phyloP scores from a whole-genome alignment of 2,113 vertebrate species.

The Cinclus cinclus region DNA sequence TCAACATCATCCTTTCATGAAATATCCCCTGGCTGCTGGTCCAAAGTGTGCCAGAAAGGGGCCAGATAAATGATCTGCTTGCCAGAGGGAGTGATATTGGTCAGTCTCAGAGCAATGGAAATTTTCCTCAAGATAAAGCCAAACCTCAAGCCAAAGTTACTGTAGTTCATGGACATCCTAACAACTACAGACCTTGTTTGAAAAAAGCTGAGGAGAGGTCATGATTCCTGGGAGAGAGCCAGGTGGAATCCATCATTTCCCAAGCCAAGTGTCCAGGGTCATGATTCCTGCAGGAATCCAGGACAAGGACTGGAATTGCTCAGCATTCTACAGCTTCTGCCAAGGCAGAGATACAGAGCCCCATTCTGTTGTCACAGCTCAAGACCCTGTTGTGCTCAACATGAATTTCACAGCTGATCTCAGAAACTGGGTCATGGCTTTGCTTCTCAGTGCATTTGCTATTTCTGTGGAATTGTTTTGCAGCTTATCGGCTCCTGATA shows the following conservation, averaged over 20 bases:
- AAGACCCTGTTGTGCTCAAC: not conserved
- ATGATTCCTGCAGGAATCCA: not conserved
- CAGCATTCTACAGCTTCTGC: not conserved
- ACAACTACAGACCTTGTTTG: not conserved
- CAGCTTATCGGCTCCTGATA: not conserved
- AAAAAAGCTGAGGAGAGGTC: not conserved
- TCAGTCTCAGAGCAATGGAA: constrained; percentile 1
- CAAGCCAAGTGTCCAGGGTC: not conserved
- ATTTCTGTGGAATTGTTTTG: not conserved
- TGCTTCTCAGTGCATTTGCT: not conserved
- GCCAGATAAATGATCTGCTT: not conserved
- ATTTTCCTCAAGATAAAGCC: constrained; percentile 45
- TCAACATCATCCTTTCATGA: not conserved
- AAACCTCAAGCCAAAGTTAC: constrained; percentile 44
- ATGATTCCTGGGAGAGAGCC: not conserved
- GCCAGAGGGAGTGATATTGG: not conserved
- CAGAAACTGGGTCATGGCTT: not conserved
- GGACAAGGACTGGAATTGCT: not conserved
- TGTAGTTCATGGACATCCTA: not conserved
- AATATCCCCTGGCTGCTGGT: not conserved
- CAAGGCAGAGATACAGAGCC: constrained; percentile 4
- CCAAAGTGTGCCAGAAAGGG: not conserved
- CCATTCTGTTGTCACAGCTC: not conserved
- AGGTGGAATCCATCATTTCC: constrained; percentile 6
- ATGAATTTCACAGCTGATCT: constrained; percentile 19